Percentiles rank a stretch among this genome's conserved stretches.
phyloP scores from a whole-genome alignment of 2,113 vertebrate genomes.

The Sebastes schlegelii region DNA sequence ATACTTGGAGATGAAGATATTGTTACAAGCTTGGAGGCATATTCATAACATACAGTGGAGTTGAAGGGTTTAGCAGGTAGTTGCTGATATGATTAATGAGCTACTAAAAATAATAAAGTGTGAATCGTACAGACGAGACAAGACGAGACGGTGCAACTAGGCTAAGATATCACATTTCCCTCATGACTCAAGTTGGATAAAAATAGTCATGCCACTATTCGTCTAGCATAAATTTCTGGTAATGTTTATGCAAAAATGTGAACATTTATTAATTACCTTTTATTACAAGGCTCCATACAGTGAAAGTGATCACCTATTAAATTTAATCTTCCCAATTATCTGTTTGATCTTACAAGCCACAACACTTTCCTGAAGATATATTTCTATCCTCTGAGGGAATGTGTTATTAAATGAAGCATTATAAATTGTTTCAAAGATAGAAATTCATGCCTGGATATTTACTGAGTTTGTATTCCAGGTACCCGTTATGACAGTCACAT shows the following conservation, averaged over 20 bases:
- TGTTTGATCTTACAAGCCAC: neutral
- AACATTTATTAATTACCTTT: neutral
- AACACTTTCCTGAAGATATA: neutral
- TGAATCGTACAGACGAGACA: neutral
- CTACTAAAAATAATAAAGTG: neutral
- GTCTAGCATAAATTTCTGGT: neutral
- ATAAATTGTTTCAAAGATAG: slow-evolving; percentile 2
- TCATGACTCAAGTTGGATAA: neutral
- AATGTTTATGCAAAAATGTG: neutral
- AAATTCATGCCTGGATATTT: slow-evolving; percentile 6
- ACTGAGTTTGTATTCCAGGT: slow-evolving; percentile 10
- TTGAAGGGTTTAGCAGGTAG: neutral
- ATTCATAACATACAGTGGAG: neutral
- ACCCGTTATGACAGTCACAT: slow-evolving; percentile 16
- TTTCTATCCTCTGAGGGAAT: neutral
- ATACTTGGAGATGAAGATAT: too few relatives aligned
- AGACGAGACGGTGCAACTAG: neutral
- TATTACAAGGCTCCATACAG: neutral
- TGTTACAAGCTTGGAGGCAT: neutral
- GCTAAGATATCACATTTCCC: slow-evolving; percentile 1
- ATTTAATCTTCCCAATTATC: neutral
- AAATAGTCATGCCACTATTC: slow-evolving; percentile 6
- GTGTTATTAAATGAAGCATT: neutral
- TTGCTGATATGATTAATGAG: neutral
- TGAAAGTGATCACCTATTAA: slow-evolving; percentile 3